These are phyloP conservation scores for Perca fluviatilis DNA, from an alignment of 2,113 vertebrate genomes.

Conservation along the genomic window DNA sequence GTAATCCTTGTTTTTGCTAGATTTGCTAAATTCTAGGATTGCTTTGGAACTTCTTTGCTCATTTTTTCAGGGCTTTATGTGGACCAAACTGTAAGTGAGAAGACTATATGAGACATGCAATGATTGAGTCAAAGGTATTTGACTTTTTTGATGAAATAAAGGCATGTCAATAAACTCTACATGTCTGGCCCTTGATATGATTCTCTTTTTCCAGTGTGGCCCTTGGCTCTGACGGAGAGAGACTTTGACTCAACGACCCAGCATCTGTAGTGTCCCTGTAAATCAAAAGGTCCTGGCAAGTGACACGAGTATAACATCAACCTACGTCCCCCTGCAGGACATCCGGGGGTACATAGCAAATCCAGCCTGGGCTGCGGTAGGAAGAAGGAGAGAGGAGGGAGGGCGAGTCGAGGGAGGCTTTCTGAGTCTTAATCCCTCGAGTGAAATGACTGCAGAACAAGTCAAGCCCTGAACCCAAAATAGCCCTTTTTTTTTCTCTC, in stretches of 20 bases:
- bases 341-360: conserved; percentile 60
- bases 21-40: too few species aligned
- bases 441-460: conserved; percentile 62
- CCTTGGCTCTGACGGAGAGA: neutral
- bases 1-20: too few species aligned
- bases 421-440: conserved; percentile 60
- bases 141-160: too few species aligned
- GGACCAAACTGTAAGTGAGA: too few species aligned
- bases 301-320: neutral
- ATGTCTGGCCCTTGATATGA: too few species aligned
- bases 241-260: neutral
- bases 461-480: conserved; percentile 52
- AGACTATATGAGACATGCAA: too few species aligned
- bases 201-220: too few species aligned
- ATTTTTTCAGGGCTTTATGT: too few species aligned
- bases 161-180: too few species aligned
- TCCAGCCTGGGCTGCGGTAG: conserved; percentile 51
- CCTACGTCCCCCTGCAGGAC: neutral
- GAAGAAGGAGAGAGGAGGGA: conserved; percentile 24
- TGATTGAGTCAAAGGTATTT: too few species aligned
- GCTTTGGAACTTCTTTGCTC: too few species aligned
- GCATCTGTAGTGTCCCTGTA: neutral
- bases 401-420: conserved; percentile 41
- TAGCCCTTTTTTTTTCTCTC: conserved; percentile 32
- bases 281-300: neutral